These are phyloP conservation scores for Eulemur macaco DNA, from an alignment of 2,113 vertebrate genomes.

Conservation along the genomic window DNA sequence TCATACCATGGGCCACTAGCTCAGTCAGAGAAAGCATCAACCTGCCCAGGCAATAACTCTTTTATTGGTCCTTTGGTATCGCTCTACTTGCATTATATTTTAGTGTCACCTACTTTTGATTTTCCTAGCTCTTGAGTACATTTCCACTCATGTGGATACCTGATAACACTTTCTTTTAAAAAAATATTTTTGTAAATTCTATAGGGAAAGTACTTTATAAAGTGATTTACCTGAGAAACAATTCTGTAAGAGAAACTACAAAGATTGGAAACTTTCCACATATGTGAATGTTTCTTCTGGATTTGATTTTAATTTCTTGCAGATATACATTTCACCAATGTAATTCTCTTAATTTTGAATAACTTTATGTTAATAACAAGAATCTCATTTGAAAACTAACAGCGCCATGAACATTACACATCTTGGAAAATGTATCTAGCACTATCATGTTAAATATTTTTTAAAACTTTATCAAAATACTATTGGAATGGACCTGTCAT, in stretches of 20 bases:
- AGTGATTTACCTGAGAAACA: not conserved
- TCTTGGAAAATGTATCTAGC: not conserved
- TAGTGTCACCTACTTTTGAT: not conserved
- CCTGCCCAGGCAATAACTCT: not conserved
- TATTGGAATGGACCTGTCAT: not conserved
- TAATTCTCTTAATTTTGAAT: not conserved
- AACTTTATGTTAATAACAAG: not conserved
- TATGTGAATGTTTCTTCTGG: not conserved
- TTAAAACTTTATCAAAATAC: not conserved
- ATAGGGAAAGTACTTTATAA: not conserved
- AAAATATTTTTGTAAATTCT: not conserved
- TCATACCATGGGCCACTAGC: too few species aligned
- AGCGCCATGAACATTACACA: not conserved
- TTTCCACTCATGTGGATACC: not conserved
- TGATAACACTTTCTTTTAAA: not conserved
- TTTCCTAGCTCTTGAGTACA: not conserved
- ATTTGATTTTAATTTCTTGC: not conserved
- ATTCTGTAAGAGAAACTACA: not conserved
- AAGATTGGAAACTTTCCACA: not conserved
- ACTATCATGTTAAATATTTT: not conserved
- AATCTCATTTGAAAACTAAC: not conserved
- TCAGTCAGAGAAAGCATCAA: not conserved
- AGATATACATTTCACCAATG: not conserved
- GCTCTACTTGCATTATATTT: not conserved
- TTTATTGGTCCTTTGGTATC: rapidly evolving